A percentile compares a stretch with the other conserved stretches of the same genome.
phyloP scores from a whole-genome alignment of 2,113 vertebrate genomes.

The Felis chaus region DNA sequence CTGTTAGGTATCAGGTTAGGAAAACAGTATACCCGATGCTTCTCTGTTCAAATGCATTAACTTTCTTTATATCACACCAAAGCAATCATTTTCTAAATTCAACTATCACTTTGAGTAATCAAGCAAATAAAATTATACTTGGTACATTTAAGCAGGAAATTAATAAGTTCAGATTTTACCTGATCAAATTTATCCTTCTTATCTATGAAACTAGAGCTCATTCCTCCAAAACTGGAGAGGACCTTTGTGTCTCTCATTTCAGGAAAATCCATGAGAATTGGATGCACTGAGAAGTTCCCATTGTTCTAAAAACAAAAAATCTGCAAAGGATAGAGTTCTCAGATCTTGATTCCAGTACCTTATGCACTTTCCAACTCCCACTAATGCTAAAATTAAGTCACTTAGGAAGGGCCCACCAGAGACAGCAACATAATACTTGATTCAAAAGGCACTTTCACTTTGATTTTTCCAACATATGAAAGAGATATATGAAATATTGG shows the following conservation, averaged over 20 bases:
- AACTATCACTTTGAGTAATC: not conserved
- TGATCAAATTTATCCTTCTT: not conserved
- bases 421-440: not conserved
- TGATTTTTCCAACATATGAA: not conserved
- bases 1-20: not conserved
- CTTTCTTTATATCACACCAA: not conserved
- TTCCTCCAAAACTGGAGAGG: not conserved
- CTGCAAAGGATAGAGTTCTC: not conserved
- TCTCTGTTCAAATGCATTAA: not conserved
- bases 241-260: not conserved
- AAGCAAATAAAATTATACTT: conserved; percentile 20
- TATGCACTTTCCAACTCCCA: not conserved
- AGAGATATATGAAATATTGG: not conserved
- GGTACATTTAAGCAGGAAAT: not conserved
- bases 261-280: not conserved
- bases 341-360: not conserved
- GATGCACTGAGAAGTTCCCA: not conserved
- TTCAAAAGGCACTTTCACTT: conserved; percentile 29
- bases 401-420: not conserved
- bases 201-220: not conserved
- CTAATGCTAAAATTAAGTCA: not conserved
- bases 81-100: conserved; percentile 35
- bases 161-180: not conserved
- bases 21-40: not conserved
- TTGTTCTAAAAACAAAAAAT: not conserved